These are phyloP conservation scores for Heteractis magnifica DNA, from an alignment of 92 coral and sea anemone species.

Conservation along the genomic window DNA sequence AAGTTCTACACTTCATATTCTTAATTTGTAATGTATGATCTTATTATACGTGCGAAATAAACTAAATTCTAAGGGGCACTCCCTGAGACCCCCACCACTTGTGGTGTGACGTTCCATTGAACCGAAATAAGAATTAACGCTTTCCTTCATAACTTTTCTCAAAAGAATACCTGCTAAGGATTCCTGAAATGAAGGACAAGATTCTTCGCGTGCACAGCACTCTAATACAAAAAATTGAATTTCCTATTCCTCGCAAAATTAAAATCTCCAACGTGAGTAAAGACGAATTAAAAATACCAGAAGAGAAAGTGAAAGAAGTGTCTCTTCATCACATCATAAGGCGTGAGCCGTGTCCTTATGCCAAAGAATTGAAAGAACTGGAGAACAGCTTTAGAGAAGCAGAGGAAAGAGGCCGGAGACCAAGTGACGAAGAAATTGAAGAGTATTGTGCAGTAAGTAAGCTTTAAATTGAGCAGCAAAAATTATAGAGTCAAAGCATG, in stretches of 20 bases:
- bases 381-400: slow-evolving; percentile 51
- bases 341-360: slow-evolving; percentile 42
- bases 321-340: slow-evolving; percentile 88
- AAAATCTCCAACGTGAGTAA: slow-evolving; percentile 40
- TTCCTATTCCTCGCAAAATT: slow-evolving; percentile 83
- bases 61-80: too few species aligned
- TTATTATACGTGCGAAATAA: too few species aligned
- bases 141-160: neutral
- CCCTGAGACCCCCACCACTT: too few species aligned
- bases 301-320: slow-evolving; percentile 59
- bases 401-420: neutral
- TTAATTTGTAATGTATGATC: too few species aligned
- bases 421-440: neutral
- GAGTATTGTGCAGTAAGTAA: neutral
- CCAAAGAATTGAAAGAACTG: slow-evolving; percentile 30
- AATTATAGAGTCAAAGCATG: too few species aligned
- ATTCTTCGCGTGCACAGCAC: slow-evolving; percentile 80
- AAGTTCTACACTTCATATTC: too few species aligned
- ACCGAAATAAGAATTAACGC: neutral
- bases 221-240: slow-evolving; percentile 69
- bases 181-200: slow-evolving; percentile 56
- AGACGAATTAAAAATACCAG: slow-evolving; percentile 58
- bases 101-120: too few species aligned
- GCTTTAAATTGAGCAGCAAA: neutral
- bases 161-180: slow-evolving; percentile 69